A percentile compares a stretch with the other conserved stretches of the same genome.
These are phyloP conservation scores for Saturnia japonica DNA, from an alignment of 2,888 invertebrate genomes.

Conservation along the genomic window DNA sequence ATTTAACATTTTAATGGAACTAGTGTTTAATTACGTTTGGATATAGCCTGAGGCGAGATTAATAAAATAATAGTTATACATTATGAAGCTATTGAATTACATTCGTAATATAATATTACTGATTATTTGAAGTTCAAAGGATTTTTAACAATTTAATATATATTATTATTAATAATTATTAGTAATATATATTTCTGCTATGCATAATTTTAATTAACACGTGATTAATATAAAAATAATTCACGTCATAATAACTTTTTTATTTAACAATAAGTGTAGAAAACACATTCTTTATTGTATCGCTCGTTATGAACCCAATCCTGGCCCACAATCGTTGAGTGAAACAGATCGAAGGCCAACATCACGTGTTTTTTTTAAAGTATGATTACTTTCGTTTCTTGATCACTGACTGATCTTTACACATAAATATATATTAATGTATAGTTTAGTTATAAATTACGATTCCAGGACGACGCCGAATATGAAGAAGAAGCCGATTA, in stretches of 20 bases:
- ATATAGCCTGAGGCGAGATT: neutral
- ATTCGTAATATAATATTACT: neutral
- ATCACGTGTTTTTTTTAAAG: neutral
- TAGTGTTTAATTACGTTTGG: neutral
- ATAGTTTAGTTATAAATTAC: neutral
- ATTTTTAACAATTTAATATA: too few relatives aligned
- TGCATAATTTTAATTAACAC: neutral
- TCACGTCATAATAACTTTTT: neutral
- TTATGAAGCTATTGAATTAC: neutral
- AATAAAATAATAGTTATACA: neutral
- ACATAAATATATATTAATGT: neutral
- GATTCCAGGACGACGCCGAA: constrained; percentile 75
- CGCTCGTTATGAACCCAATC: neutral
- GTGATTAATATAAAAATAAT: neutral
- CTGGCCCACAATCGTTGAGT: neutral
- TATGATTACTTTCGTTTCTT: constrained; percentile 9
- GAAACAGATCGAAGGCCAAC: constrained; percentile 4
- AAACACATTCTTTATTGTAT: neutral
- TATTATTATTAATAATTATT: too few relatives aligned
- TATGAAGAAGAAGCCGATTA: constrained; percentile 82
- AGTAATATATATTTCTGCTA: neutral
- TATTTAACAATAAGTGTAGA: neutral
- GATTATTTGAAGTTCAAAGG: neutral
- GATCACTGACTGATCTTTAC: neutral
- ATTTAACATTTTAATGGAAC: neutral